These are phyloP conservation scores for Channa striata DNA, from an alignment of 2,797 vertebrate genomes.

Conservation along the genomic window DNA sequence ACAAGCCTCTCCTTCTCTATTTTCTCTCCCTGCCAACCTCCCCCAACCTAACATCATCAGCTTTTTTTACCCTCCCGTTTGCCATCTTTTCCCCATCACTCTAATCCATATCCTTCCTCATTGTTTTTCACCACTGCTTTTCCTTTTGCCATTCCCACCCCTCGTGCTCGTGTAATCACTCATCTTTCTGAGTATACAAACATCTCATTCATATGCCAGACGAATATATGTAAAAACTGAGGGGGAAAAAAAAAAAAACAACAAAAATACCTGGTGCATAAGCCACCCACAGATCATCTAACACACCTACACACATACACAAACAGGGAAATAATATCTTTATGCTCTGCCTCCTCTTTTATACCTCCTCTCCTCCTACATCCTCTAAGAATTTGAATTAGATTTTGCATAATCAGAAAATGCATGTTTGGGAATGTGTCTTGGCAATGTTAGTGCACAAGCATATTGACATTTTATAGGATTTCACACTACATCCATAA, in stretches of 20 bases:
- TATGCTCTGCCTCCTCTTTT: constrained; percentile 53
- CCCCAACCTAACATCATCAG: constrained; percentile 26
- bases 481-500: constrained; percentile 68
- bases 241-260: constrained; percentile 36
- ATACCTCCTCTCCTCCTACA: constrained; percentile 60
- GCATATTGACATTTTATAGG: constrained; percentile 67
- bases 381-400: constrained; percentile 64
- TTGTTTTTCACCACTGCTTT: constrained; percentile 35
- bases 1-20: constrained; percentile 53
- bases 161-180: constrained; percentile 48
- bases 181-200: constrained; percentile 34
- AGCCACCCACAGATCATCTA: constrained; percentile 66
- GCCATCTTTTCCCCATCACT: constrained; percentile 29
- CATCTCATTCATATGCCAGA: constrained; percentile 53
- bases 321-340: constrained; percentile 65
- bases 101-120: constrained; percentile 22
- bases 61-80: constrained; percentile 23
- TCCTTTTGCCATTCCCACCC: constrained; percentile 23
- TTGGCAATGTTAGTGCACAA: constrained; percentile 47
- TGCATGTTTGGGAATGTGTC: constrained; percentile 62
- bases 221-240: constrained; percentile 51
- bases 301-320: constrained; percentile 60
- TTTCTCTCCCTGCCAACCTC: constrained; percentile 48
- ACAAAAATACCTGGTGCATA: constrained; percentile 50
- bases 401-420: constrained; percentile 69